These are phyloP conservation scores for Lordiphosa fenestrarum DNA, from an alignment of 2,888 invertebrate species.

Conservation along the genomic window DNA sequence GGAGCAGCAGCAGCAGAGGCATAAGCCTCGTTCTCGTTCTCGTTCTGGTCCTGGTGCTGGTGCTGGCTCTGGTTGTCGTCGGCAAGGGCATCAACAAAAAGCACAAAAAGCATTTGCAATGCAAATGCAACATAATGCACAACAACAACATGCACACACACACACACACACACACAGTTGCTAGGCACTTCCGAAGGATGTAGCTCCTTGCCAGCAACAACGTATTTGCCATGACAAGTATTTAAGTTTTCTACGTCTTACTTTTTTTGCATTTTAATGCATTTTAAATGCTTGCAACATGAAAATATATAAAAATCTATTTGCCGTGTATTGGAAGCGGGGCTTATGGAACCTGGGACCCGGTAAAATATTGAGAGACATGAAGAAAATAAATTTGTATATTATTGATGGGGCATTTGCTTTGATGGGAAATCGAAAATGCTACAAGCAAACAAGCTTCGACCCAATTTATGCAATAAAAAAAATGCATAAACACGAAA, in stretches of 20 bases:
- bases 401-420: slow-evolving; percentile 14
- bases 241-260: slow-evolving; percentile 46
- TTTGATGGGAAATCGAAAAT: slow-evolving; percentile 3
- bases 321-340: slow-evolving; percentile 12
- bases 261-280: slow-evolving; percentile 37
- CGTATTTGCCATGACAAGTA: slow-evolving; percentile 62
- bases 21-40: slow-evolving; percentile 53
- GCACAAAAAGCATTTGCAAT: slow-evolving; percentile 63
- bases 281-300: slow-evolving; percentile 21
- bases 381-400: neutral
- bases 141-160: slow-evolving; percentile 36
- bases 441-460: no score
- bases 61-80: slow-evolving; percentile 27
- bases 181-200: slow-evolving; percentile 55
- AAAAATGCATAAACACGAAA: slow-evolving; percentile 19
- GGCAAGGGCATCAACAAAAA: slow-evolving; percentile 57
- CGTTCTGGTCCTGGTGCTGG: slow-evolving; percentile 10
- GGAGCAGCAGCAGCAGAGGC: slow-evolving; percentile 10
- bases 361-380: slow-evolving; percentile 9
- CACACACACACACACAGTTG: slow-evolving; percentile 41
- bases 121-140: slow-evolving; percentile 68
- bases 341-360: slow-evolving; percentile 7
- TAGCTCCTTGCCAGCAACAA: slow-evolving; percentile 43
- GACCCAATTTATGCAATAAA: no score
- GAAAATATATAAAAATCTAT: slow-evolving; percentile 8